Evolutionary conservation across 1,140 invertebrate species (phyloP), one percentile per base, ranked within the genome.

Genomic region (Dendrolimus punctatus): DNA sequence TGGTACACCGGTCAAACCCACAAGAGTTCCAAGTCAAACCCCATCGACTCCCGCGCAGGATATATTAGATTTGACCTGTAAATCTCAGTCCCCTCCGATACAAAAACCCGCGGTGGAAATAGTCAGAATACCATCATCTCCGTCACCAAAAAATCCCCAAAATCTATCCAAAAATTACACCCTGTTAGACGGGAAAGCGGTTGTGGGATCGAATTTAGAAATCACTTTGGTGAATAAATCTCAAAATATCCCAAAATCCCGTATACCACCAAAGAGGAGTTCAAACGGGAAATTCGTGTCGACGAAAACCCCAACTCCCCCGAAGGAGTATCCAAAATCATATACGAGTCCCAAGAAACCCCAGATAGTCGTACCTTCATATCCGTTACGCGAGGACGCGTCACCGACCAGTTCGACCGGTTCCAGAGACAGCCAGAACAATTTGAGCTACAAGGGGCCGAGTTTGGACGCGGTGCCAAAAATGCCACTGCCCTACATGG

Each of bases 191-290:
- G 80, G 76, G 0, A 79, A 79, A 54, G 72, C 76, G 0, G 72
- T 79, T 2, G 23, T 90, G 5, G 89, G 87, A 1, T 88, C 89
- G 0, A 90, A 91, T 65, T 62, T 92, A 49, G 90, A 92, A 73
- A 91, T 92, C 41, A 92, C 90, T 0, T 61, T 91, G 59, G 90
- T 92, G 2, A 86, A 80, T 5, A 81, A 79, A 53, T 57, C 71
- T 0, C 76, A 76, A n/a, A 71, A 68, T 4, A 71, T 80, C 0
- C 71, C 62, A 0, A 77, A 77, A 50, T 66, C 62, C 39, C 47
- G 73, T 47, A 55, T 66, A 0, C 75, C 76, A 0, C 84, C 82
- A 39, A 87, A 86, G 39, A 44, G 85, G 5, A 80, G 82, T 0
- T 81, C 84, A 2, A 80, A 85, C 53, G 80, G 84, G 0, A 85